Evolutionary conservation across 2,888 invertebrate genomes (phyloP), one percentile per base, ranked within the genome.

Genomic region (Pollenia griseotomentosa): DNA sequence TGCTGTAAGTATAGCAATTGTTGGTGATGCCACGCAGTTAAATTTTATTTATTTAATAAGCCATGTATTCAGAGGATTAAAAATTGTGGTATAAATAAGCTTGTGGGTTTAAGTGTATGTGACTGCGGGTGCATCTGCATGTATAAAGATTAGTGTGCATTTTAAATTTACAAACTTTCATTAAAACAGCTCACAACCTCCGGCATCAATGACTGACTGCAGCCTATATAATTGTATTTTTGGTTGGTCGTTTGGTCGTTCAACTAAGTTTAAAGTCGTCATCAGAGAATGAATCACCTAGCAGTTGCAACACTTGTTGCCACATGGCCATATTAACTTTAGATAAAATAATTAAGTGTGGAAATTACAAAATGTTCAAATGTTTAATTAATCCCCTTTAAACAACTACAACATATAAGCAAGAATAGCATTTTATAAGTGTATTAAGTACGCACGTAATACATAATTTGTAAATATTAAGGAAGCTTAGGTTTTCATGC

Each of bases 21-120:
- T 70, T 71, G 83, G 77, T 14, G 63, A 55, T 70, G 83, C 83
- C 70, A 83, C 77, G 77, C 77, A 83, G 70, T 71, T 83, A 77
- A 83, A 83, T 77, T 77, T 83, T 61, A 65, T 83, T 83, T 71
- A 83, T 83, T 83, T 71, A 83, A 83, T 77, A 77, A 83, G 77
- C 83, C 63, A 63, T 83, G 61, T 75, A 83, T 68, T 61, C 61
- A 70, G 42, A 61, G 75, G 83, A 83, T 83, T 83, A 83, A 83
- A 83, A 83, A 44, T 71, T 83, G 83, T 42, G 83, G 77, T 65
- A 59, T 83, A 70, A 70, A 83, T 70, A 75, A 83, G 51, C 70
- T 51, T 42, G 51, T 44, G 46, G 44, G 57, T 44, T 9, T 66
- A n/a, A 48, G 68, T 23, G 7, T 23, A 2, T 42, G 7, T 74